A percentile compares a stretch with the other conserved stretches of the same genome.
These are phyloP conservation scores for Hermetia illucens DNA, from an alignment of 1,140 invertebrate genomes.

Conservation along the genomic window DNA sequence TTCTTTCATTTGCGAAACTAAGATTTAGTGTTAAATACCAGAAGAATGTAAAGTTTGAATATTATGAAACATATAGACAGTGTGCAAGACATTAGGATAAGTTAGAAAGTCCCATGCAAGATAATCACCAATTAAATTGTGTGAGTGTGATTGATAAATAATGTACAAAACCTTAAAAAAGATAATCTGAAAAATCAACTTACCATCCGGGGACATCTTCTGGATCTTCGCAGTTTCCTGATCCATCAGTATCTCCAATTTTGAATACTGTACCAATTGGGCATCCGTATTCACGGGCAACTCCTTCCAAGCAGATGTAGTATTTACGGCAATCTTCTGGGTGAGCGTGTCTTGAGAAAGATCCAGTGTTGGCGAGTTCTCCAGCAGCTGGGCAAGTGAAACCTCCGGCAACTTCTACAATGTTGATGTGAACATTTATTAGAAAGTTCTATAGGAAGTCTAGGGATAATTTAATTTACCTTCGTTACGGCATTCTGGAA, in stretches of 20 bases:
- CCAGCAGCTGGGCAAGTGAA: conserved; percentile 74
- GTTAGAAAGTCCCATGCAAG: too few relatives aligned
- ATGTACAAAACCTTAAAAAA: too few relatives aligned
- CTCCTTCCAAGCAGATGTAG: conserved; percentile 83
- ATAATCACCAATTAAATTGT: too few relatives aligned
- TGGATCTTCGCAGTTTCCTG: conserved; percentile 83
- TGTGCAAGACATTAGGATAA: too few relatives aligned
- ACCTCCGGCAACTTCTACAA: conserved; percentile 73
- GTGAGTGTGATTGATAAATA: too few relatives aligned
- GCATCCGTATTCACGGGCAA: conserved; percentile 84
- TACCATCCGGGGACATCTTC: conserved; percentile 90
- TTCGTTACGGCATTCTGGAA: conserved; percentile 77
- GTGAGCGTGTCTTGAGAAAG: conserved; percentile 87
- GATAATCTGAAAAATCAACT: conserved; percentile 39
- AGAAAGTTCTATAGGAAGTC: not conserved
- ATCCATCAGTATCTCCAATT: conserved; percentile 75
- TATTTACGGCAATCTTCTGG: conserved; percentile 91
- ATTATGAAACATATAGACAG: too few relatives aligned
- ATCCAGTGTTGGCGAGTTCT: conserved; percentile 65
- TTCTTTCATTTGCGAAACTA: too few relatives aligned
- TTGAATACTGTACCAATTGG: conserved; percentile 93
- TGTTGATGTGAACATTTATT: not conserved
- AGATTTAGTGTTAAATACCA: too few relatives aligned
- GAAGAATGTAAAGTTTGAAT: too few relatives aligned
- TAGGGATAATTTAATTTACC: conserved; percentile 36